phyloP scores from a whole-genome alignment of 2,797 vertebrate genomes.

The Notolepis coatsorum region DNA sequence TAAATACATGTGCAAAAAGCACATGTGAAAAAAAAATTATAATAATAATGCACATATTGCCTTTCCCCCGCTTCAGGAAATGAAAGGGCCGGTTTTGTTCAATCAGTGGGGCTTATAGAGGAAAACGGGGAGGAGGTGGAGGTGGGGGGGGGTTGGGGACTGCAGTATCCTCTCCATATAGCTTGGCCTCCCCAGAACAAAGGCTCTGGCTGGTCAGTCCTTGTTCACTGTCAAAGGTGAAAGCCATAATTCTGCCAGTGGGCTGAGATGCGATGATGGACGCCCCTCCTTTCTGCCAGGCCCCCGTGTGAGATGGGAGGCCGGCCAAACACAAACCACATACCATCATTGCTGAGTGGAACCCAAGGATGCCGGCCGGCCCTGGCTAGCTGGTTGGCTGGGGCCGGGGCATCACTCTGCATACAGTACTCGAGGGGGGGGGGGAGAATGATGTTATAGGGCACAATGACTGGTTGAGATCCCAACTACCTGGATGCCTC shows the following conservation, averaged over 20 bases:
- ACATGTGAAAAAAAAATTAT: not conserved
- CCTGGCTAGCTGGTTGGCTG: not conserved
- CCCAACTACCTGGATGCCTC: too few relatives aligned
- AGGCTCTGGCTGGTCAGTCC: conserved; percentile 5
- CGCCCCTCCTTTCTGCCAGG: conserved; percentile 26
- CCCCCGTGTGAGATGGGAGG: conserved; percentile 21
- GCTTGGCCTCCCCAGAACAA: conserved; percentile 34
- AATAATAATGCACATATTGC: too few relatives aligned
- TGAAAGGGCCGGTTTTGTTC: too few relatives aligned
- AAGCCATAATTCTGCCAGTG: conserved; percentile 27
- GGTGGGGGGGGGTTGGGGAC: not conserved
- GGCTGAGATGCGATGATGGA: conserved; percentile 57
- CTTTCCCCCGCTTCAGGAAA: too few relatives aligned
- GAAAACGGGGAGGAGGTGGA: too few relatives aligned
- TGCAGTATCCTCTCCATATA: conserved; percentile 14
- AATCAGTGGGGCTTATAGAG: too few relatives aligned
- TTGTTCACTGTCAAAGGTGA: conserved; percentile 42
- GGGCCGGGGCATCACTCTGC: too few relatives aligned
- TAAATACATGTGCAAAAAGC: not conserved
- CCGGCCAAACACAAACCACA: conserved; percentile 44
- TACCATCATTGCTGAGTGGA: conserved; percentile 49
- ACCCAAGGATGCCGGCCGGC: conserved; percentile 35
- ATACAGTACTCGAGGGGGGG: too few relatives aligned
- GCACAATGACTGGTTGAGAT: too few relatives aligned
- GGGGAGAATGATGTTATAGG: too few relatives aligned